Conservation (phyloP, 2,888 invertebrate species). For the Pristionchus maxplancki region DNA sequence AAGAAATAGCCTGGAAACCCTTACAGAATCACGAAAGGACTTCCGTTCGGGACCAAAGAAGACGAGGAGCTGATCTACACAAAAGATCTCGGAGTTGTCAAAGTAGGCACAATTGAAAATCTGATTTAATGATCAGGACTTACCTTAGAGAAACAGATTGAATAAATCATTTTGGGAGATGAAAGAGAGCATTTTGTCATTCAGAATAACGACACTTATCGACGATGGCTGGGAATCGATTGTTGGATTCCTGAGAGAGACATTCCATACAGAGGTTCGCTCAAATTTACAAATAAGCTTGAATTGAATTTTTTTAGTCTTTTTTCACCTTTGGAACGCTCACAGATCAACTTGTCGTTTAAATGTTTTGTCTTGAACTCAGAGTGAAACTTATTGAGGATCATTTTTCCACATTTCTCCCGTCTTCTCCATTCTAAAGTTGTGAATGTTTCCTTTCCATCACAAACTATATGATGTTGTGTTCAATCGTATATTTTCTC, state of each 20-base stretch:
- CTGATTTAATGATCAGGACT: no score
- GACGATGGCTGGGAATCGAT: slow-evolving; percentile 45
- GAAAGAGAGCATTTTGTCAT: background rate
- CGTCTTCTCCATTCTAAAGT: no score
- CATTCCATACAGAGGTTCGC: background rate
- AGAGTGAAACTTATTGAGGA: no score
- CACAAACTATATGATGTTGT: no score
- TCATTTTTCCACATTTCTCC: no score
- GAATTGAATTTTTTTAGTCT: background rate
- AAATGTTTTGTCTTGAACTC: no score
- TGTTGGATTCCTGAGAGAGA: slow-evolving; percentile 53
- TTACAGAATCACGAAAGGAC: slow-evolving; percentile 38
- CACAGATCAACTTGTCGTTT: background rate
- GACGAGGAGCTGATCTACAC: slow-evolving; percentile 47
- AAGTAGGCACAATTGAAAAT: no score
- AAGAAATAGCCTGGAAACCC: background rate
- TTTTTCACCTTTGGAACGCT: background rate
- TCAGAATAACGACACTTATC: slow-evolving; percentile 41
- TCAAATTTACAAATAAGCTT: no score
- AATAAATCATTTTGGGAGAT: background rate
- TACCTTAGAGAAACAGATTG: no score
- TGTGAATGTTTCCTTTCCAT: no score
- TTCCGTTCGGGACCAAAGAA: background rate
- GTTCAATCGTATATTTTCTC: no score
- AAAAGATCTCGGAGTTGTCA: slow-evolving; percentile 19